Evolutionary conservation across 2,113 vertebrate species (phyloP), one percentile per base, ranked within the genome.

Genomic region (human): DNA sequence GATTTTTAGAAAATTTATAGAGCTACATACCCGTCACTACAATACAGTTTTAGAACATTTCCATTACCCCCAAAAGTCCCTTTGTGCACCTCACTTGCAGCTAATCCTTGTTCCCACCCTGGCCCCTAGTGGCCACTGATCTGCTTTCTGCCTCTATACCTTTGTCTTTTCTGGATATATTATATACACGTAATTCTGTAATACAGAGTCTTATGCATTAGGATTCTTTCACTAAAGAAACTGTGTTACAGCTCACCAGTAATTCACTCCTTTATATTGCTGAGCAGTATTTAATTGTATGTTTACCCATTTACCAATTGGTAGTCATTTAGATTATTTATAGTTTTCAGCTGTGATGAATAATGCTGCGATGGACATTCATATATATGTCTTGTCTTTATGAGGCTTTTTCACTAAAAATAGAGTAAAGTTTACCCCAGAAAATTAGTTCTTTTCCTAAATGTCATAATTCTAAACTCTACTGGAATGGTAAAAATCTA

Each of bases 391-490:
- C 38, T 66, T 45, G 4, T 94, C 52, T 90, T 92, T 93, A 30
- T 73, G 1, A 40, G 3, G 35, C 50, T 87, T 57, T 75, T 96
- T 89, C 40, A 83, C 18, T 25, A 64, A 93, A 94, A 91, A 61
- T 86, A 50, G 13, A 82, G 30, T 66, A 45, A 90, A 57, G 18
- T 79, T 27, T 3, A 1, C 2, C 1, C 22, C 20, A 5, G 6
- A 25, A 94, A 72, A 85, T 59, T 38, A 64, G 45, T 59, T 90
- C 1, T 89, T 83, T 57, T 35, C 80, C 38, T 73, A 70, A 93
- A 81, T 96, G 52, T 40, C 79, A 80, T 79, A 89, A 94, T 75
- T 95, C n/a, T 94, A 73, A 92, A 78, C 23, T 90, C 30, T 91
- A 79, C n/a, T 93, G 43, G 55, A 95, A 38, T 90, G 38, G 12